phyloP scores from a whole-genome alignment of 30 jellyfish, hydroid and myxozoan species.

The Pelagia noctiluca region DNA sequence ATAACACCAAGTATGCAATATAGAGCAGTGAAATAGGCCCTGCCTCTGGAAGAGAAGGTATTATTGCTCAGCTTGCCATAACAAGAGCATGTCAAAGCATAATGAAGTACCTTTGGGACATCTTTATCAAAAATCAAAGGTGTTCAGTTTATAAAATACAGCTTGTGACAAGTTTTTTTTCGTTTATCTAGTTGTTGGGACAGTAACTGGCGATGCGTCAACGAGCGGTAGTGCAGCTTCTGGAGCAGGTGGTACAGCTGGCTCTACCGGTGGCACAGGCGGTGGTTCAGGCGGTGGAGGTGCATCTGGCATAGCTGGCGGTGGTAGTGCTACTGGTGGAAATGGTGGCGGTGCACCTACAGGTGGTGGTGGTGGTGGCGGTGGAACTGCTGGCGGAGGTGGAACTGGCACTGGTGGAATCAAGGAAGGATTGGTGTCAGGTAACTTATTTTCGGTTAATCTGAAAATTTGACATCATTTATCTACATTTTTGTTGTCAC shows the following conservation, averaged over 20 bases:
- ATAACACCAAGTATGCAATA: too few relatives aligned
- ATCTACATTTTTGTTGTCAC: too few relatives aligned
- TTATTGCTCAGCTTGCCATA: too few relatives aligned
- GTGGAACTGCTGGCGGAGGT: conserved; percentile 67
- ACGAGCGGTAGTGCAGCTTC: conserved; percentile 10
- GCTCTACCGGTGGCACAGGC: neutral
- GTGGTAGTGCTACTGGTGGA: neutral
- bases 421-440: conserved; percentile 48
- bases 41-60: too few relatives aligned
- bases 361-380: neutral
- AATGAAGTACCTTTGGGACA: too few relatives aligned
- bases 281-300: neutral
- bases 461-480: neutral
- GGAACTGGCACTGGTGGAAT: conserved; percentile 45
- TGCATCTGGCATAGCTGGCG: neutral
- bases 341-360: conserved; percentile 11
- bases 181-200: neutral
- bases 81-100: too few relatives aligned
- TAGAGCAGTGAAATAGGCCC: too few relatives aligned
- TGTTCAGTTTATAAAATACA: too few relatives aligned
- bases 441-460: neutral
- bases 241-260: neutral
- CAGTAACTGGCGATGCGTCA: neutral
- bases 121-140: neutral
- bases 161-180: too few relatives aligned